These are phyloP conservation scores for Danaus melanippus DNA, from an alignment of 1,140 invertebrate species.

Conservation along the genomic window DNA sequence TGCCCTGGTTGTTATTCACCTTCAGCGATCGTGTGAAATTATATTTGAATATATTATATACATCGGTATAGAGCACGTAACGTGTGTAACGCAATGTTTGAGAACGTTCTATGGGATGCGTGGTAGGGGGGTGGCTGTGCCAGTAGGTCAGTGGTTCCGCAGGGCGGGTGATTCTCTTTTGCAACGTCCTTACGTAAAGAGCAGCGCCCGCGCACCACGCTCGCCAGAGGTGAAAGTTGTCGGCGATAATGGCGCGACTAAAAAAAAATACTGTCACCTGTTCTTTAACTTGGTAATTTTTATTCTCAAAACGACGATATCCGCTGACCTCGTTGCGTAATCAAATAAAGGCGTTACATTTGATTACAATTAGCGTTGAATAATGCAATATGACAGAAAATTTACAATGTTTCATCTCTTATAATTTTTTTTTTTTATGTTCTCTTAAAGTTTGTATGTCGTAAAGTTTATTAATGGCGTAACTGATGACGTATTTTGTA, in stretches of 20 bases:
- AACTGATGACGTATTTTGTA: too few species aligned
- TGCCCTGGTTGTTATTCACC: slow-evolving; percentile 24
- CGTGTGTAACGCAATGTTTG: slow-evolving; percentile 49
- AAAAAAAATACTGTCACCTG: slow-evolving; percentile 29
- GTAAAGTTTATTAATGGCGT: too few species aligned
- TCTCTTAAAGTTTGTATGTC: too few species aligned
- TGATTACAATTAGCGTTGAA: slow-evolving; percentile 10
- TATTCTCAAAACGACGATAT: slow-evolving; percentile 22
- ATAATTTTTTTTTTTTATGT: too few species aligned
- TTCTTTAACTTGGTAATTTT: slow-evolving; percentile 21
- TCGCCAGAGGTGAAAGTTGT: slow-evolving; percentile 48
- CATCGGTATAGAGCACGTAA: slow-evolving; percentile 29
- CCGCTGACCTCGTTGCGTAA: slow-evolving; percentile 22
- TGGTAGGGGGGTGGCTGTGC: slow-evolving; percentile 47
- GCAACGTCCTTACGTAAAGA: slow-evolving; percentile 66
- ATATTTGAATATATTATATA: slow-evolving; percentile 22
- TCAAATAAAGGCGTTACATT: slow-evolving; percentile 6
- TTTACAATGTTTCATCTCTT: too few species aligned
- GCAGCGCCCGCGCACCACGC: slow-evolving; percentile 25
- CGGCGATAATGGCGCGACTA: slow-evolving; percentile 33
- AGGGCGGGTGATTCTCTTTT: slow-evolving; percentile 37
- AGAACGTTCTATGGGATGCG: slow-evolving; percentile 50
- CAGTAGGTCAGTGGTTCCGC: slow-evolving; percentile 65
- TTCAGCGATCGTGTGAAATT: slow-evolving; percentile 24
- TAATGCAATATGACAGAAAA: too few species aligned